phyloP scores from a whole-genome alignment of 1,140 invertebrate species.

The Panulirus ornatus region DNA sequence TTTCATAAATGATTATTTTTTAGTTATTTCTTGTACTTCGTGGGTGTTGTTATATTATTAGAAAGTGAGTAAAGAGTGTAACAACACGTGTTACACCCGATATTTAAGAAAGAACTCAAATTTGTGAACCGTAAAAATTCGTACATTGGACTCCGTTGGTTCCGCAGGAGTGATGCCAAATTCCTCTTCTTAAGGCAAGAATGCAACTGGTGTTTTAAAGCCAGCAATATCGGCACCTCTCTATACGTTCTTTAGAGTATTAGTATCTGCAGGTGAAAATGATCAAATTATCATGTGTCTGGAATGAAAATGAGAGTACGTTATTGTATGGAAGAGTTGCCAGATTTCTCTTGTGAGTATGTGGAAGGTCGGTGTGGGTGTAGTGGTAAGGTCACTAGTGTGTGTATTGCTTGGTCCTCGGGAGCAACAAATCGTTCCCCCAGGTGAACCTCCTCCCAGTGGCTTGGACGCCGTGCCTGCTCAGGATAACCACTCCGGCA shows the following conservation, averaged over 20 bases:
- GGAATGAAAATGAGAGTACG: not conserved
- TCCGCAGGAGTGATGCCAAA: conserved; percentile 42
- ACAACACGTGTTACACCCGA: not conserved
- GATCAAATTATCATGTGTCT: not conserved
- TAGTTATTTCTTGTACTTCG: not conserved
- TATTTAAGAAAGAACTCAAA: not conserved
- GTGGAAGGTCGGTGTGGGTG: not conserved
- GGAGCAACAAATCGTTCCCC: too few species aligned
- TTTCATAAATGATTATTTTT: not conserved
- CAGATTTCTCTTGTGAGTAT: not conserved
- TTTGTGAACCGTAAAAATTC: conserved; percentile 3
- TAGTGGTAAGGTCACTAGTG: conserved; percentile 34
- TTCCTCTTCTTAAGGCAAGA: conserved; percentile 40
- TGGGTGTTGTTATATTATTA: not conserved
- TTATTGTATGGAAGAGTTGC: not conserved
- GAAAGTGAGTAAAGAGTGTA: not conserved
- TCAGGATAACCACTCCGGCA: not conserved
- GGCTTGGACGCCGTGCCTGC: not conserved
- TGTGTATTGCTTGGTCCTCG: not conserved
- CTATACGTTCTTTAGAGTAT: not conserved
- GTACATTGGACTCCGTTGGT: not conserved
- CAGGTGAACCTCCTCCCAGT: not conserved
- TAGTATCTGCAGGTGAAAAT: not conserved
- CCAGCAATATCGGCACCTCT: not conserved
- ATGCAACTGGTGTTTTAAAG: conserved; percentile 22